Evolutionary conservation across 2,888 invertebrate genomes (phyloP).

Genomic region (Atherix ibis): DNA sequence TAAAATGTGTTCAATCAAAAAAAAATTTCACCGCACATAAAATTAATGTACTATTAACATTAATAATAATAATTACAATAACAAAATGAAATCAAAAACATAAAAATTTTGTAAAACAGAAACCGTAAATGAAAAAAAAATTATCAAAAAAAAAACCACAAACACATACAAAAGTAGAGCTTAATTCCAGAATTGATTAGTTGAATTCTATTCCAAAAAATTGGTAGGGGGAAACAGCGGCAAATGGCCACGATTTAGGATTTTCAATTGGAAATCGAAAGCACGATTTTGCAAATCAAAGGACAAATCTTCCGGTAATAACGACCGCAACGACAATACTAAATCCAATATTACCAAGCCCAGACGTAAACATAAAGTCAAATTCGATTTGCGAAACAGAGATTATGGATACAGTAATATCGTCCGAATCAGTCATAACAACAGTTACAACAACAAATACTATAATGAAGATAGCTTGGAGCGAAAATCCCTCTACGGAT

Average conservation of each 20-base stretch:
- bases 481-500: slow-evolving; percentile 30
- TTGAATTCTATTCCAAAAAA: slow-evolving; percentile 35
- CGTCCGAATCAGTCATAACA: too few relatives aligned
- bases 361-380: too few relatives aligned
- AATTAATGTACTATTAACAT: too few relatives aligned
- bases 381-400: too few relatives aligned
- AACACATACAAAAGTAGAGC: slow-evolving; percentile 10
- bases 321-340: slow-evolving; percentile 1
- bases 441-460: slow-evolving; percentile 5
- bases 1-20: background rate
- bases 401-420: background rate
- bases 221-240: slow-evolving; percentile 36
- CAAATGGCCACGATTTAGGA: slow-evolving; percentile 35
- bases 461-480: too few relatives aligned
- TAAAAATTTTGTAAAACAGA: background rate
- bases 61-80: background rate
- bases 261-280: slow-evolving; percentile 33
- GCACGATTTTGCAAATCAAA: slow-evolving; percentile 17
- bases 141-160: slow-evolving; percentile 10
- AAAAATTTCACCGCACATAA: too few relatives aligned
- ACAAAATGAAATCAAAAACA: background rate
- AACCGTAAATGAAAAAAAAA: background rate
- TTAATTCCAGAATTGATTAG: slow-evolving; percentile 26
- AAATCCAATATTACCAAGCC: too few relatives aligned
- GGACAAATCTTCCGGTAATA: slow-evolving; percentile 1